Conservation (phyloP, 1,140 invertebrate species). For the Archivesica marissinica region DNA sequence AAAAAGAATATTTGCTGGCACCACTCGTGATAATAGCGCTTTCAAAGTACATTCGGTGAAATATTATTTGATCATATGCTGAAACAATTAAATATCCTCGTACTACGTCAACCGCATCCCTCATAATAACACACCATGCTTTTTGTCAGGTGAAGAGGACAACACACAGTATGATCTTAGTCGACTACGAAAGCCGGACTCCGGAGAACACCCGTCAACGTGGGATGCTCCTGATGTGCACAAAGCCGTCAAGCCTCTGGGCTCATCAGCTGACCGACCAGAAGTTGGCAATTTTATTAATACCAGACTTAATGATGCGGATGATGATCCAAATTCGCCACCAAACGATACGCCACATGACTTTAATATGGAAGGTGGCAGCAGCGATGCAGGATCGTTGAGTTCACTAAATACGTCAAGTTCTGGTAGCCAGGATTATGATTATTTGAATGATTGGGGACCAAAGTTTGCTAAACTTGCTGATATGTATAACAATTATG, state of each 20-base stretch:
- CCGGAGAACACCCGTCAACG: slow-evolving; percentile 50
- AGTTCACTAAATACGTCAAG: slow-evolving; percentile 97
- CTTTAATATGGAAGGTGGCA: slow-evolving; percentile 98
- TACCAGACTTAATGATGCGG: slow-evolving; percentile 96
- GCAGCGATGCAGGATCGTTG: slow-evolving; percentile 96
- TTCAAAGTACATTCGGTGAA: too few relatives aligned
- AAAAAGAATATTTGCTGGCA: too few relatives aligned
- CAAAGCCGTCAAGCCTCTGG: slow-evolving; percentile 49
- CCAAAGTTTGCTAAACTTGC: slow-evolving; percentile 98
- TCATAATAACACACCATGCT: too few relatives aligned
- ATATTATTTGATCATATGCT: too few relatives aligned
- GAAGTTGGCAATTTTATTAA: slow-evolving; percentile 98
- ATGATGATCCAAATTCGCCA: slow-evolving; percentile 97
- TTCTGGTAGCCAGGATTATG: slow-evolving; percentile 97
- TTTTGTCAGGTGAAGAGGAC: slow-evolving; percentile 93
- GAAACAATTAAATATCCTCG: too few relatives aligned
- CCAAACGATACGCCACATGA: slow-evolving; percentile 98
- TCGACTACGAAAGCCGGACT: slow-evolving; percentile 90
- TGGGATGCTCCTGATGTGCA: slow-evolving; percentile 62
- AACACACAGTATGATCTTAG: slow-evolving; percentile 99
- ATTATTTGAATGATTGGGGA: slow-evolving; percentile 98
- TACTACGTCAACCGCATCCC: too few relatives aligned
- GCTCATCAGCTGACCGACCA: slow-evolving; percentile 86
- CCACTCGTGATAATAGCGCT: too few relatives aligned
- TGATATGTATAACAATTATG: slow-evolving; percentile 92